Percentiles rank a stretch among this genome's conserved stretches.
Conservation (phyloP, 2,888 invertebrate genomes). For the Timema podura region DNA sequence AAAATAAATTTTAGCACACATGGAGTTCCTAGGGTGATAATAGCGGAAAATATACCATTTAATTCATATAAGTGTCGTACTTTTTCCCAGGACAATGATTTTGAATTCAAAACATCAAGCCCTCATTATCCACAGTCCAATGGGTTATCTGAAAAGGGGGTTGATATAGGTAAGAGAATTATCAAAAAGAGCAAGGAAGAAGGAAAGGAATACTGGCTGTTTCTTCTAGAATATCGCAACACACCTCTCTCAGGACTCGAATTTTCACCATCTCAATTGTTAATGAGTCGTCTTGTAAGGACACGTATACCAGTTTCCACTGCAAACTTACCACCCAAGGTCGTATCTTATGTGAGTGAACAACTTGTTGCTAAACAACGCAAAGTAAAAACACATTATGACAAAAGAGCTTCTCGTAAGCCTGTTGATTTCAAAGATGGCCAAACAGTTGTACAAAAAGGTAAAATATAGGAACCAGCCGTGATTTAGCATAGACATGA, state of each 20-base stretch:
- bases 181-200: background rate
- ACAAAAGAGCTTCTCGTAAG: background rate
- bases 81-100: constrained; percentile 2
- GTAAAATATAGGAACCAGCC: constrained; percentile 1
- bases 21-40: background rate
- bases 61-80: background rate
- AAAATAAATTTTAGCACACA: constrained; percentile 5
- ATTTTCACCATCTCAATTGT: background rate
- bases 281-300: constrained; percentile 7
- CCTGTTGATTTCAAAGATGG: background rate
- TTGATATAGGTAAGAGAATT: background rate
- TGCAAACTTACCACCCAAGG: background rate
- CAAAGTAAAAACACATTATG: background rate
- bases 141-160: background rate
- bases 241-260: background rate
- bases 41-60: constrained; percentile 1
- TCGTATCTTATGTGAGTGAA: background rate
- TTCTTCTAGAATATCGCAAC: constrained; percentile 1
- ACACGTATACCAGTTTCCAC: background rate
- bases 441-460: background rate
- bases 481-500: background rate
- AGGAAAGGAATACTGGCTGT: background rate
- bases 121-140: constrained; percentile 6
- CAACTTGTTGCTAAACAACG: background rate
- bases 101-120: constrained; percentile 6